Evolutionary conservation across 2,797 vertebrate species (phyloP), one percentile per base, ranked within the genome.

Genomic region (Neosalanx taihuensis): DNA sequence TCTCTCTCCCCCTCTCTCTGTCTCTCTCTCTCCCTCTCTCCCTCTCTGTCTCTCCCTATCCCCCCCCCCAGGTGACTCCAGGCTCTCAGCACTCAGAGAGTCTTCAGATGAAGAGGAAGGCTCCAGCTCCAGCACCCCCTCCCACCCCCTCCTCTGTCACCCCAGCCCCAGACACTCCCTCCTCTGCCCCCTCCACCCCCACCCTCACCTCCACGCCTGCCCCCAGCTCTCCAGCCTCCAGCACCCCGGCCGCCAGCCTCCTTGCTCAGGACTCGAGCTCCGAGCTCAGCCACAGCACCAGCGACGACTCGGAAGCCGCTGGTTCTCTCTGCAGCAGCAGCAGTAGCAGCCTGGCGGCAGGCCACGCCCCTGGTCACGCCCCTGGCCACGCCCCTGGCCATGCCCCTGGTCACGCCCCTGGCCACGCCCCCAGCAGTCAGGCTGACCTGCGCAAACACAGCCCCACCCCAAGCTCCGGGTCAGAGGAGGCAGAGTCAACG

Each of bases 31-130:
- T 26, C 58, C 80, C 69, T 80, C 64, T 68, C 71, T 76, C 6
- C 18, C 49, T 68, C 77, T 26, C 63, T 77, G 76, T 71, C 37
- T 65, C 64, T 56, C 4, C 66, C 20, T 26, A 31, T 74, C 60
- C 29, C 20, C 30, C n/a, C 35, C 49, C 12, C 49, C 56, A 98
- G 97, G 72, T 91, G 75, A 89, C 86, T 15, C 87, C 88, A 59
- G 89, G 88, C 77, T 95, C 92, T 3, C 86, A 92, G 23, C 86
- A 85, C 0, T 86, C 93, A 60, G 89, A 92, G 78, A 87, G 91
- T 76, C 94, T 93, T 83, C 93, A 94, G 76, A 97, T 95, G 84
- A 99, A 98, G 89, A 91, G 95, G 37, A 95, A 93, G 81, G 97
- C 97, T 4, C 97, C 97, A 2, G 73, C 91, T 10, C 94, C 97